phyloP scores from a whole-genome alignment of 64 coral and sea anemone genomes.

The Platygyra sinensis region DNA sequence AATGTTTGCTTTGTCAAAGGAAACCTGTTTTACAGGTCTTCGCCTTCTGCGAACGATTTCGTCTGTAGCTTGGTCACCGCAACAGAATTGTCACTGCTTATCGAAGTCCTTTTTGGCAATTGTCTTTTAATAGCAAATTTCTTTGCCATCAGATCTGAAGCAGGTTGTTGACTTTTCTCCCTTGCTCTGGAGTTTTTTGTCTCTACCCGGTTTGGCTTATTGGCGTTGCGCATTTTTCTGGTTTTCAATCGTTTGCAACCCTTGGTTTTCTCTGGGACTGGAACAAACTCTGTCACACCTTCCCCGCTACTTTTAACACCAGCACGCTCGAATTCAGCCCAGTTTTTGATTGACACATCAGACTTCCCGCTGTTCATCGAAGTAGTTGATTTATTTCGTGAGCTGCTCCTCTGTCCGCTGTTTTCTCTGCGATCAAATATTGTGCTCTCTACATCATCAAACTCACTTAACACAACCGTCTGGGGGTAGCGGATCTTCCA shows the following conservation, averaged over 20 bases:
- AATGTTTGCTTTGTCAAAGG: slow-evolving; percentile 4
- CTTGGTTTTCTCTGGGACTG: not conserved
- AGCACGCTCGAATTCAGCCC: not conserved
- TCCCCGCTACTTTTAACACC: not conserved
- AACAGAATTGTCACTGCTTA: slow-evolving; percentile 36
- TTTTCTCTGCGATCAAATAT: slow-evolving; percentile 61
- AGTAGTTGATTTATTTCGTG: slow-evolving; percentile 15
- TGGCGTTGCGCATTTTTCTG: slow-evolving; percentile 2
- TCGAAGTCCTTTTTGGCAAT: not conserved
- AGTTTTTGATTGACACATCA: slow-evolving; percentile 15
- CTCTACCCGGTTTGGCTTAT: not conserved
- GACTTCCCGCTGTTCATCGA: not conserved
- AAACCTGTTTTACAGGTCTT: not conserved
- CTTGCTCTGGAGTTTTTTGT: not conserved
- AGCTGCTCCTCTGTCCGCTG: slow-evolving; percentile 39
- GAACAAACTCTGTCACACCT: not conserved
- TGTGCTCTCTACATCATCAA: slow-evolving; percentile 77
- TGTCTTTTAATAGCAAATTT: not conserved
- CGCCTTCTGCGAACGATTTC: slow-evolving; percentile 46
- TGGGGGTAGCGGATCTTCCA: slow-evolving; percentile 69
- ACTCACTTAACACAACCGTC: slow-evolving; percentile 34
- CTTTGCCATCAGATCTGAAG: slow-evolving; percentile 2
- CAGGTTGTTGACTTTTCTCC: not conserved
- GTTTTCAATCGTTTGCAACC: slow-evolving; percentile 7
- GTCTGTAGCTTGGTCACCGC: not conserved